These are phyloP conservation scores for Nebria salina DNA, from an alignment of 2,888 invertebrate genomes.

Conservation along the genomic window DNA sequence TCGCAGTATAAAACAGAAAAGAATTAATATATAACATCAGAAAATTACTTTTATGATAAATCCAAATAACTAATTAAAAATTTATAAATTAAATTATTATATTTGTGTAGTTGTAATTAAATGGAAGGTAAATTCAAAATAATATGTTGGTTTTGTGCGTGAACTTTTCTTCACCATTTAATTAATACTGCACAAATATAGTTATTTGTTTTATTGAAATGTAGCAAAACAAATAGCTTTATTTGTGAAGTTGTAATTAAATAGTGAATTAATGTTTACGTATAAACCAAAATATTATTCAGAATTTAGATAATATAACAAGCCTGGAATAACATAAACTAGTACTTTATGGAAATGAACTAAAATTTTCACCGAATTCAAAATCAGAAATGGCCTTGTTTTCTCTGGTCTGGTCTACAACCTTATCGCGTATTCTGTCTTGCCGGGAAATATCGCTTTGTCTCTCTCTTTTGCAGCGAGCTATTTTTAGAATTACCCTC, in stretches of 20 bases:
- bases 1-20: too few species aligned
- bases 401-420: background rate
- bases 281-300: background rate
- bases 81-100: too few species aligned
- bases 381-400: background rate
- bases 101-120: too few species aligned
- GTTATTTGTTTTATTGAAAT: too few species aligned
- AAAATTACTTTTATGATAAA: too few species aligned
- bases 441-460: background rate
- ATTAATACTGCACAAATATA: too few species aligned
- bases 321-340: background rate
- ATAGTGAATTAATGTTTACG: background rate
- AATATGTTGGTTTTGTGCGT: too few species aligned
- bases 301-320: background rate
- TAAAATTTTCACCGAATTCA: background rate
- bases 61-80: too few species aligned
- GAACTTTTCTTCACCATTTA: too few species aligned
- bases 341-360: constrained; percentile 1
- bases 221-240: background rate
- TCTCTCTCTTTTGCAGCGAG: constrained; percentile 9
- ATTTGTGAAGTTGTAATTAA: background rate
- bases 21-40: too few species aligned
- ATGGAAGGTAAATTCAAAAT: too few species aligned
- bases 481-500: constrained; percentile 15
- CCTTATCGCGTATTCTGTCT: constrained; percentile 5